These are phyloP conservation scores for Nomada flava DNA, from an alignment of 2,888 invertebrate species.

Conservation along the genomic window DNA sequence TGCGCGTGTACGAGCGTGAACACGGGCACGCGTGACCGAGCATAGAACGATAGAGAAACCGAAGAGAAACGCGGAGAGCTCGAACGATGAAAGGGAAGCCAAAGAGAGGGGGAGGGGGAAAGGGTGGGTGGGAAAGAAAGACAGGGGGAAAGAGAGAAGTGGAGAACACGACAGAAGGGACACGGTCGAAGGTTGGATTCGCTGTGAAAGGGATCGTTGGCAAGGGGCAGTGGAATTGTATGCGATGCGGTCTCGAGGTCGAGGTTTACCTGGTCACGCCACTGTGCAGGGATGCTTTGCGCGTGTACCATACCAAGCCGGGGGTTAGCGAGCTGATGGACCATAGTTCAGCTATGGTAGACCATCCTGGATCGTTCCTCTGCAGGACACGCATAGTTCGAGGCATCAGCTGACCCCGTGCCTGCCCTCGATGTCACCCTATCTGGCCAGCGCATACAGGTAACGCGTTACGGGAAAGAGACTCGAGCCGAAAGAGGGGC, in stretches of 20 bases:
- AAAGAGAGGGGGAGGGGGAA: not conserved
- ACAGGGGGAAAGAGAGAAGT: not conserved
- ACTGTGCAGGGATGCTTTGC: constrained; percentile 63
- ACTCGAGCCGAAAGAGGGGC: not conserved
- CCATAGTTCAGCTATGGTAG: constrained; percentile 48
- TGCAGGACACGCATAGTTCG: constrained; percentile 56
- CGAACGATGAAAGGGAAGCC: not conserved
- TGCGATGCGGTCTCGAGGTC: constrained; percentile 71
- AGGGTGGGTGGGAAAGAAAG: not conserved
- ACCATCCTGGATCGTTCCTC: constrained; percentile 56
- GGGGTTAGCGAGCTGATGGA: constrained; percentile 46
- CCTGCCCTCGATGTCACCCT: constrained; percentile 39
- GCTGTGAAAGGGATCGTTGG: constrained; percentile 50
- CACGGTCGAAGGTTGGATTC: constrained; percentile 57
- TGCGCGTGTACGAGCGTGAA: constrained; percentile 33
- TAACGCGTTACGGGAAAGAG: constrained; percentile 10
- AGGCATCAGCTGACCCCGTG: constrained; percentile 51
- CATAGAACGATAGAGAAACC: constrained; percentile 23
- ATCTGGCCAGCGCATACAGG: not conserved
- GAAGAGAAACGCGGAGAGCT: constrained; percentile 1
- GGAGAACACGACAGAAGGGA: constrained; percentile 2
- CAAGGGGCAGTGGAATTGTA: constrained; percentile 68
- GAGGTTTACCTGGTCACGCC: constrained; percentile 70
- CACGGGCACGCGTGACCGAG: constrained; percentile 17
- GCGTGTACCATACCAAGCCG: constrained; percentile 63